Evolutionary conservation across 1,140 invertebrate species (phyloP).

Genomic region (Chrysoperla carnea): DNA sequence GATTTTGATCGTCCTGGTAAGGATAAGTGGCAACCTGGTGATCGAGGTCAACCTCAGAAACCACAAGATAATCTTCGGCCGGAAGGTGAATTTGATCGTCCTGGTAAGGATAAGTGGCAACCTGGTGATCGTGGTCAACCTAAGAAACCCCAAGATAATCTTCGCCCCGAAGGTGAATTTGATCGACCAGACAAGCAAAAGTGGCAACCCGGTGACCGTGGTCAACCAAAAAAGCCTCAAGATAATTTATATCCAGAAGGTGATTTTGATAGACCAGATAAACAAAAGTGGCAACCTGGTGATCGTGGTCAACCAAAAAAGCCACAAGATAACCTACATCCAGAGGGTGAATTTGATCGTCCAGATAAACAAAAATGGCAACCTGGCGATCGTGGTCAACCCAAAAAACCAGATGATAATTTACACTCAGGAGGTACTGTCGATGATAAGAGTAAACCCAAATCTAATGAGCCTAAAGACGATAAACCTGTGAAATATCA

Average conservation of each 20-base stretch:
- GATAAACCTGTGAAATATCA: slow-evolving; percentile 11
- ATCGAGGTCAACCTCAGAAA: slow-evolving; percentile 19
- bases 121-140: slow-evolving; percentile 16
- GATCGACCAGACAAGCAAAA: slow-evolving; percentile 8
- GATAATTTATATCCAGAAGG: slow-evolving; percentile 16
- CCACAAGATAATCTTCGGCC: slow-evolving; percentile 17
- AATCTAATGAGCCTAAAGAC: slow-evolving; percentile 28
- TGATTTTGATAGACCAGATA: slow-evolving; percentile 9
- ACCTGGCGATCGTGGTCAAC: slow-evolving; percentile 22
- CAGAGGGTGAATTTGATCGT: slow-evolving; percentile 38
- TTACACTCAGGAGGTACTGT: slow-evolving; percentile 25
- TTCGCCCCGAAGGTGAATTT: slow-evolving; percentile 23
- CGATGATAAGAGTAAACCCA: slow-evolving; percentile 16
- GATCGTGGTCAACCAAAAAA: slow-evolving; percentile 9
- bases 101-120: neutral
- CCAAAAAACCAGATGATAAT: slow-evolving; percentile 25
- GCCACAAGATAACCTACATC: slow-evolving; percentile 32
- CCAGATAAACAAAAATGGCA: slow-evolving; percentile 19
- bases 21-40: slow-evolving; percentile 17
- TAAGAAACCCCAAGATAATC: slow-evolving; percentile 24
- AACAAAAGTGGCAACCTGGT: slow-evolving; percentile 7
- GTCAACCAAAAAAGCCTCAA: neutral
- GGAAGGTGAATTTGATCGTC: slow-evolving; percentile 17
- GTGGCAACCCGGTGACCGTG: slow-evolving; percentile 13
- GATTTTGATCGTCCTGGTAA: slow-evolving; percentile 27